Evolutionary conservation across 2,797 vertebrate genomes (phyloP).

Genomic region (Anguilla obscura): DNA sequence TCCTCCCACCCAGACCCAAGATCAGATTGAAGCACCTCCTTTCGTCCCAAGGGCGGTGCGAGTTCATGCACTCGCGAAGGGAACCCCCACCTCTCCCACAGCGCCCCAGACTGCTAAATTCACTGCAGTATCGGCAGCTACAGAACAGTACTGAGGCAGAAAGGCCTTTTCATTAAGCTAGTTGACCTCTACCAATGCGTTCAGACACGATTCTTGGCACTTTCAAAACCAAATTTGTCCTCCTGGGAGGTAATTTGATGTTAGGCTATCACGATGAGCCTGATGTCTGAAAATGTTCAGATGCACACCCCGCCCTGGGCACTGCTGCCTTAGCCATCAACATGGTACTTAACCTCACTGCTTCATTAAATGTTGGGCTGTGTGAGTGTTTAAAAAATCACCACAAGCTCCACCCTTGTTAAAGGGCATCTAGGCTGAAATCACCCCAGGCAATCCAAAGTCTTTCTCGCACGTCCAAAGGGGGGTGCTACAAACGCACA

Average conservation of each 20-base stretch:
- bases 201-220: not conserved
- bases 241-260: not conserved
- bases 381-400: not conserved
- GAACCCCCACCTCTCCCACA: not conserved
- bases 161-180: not conserved
- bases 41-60: not conserved
- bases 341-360: not conserved
- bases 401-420: not conserved
- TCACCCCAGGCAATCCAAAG: not conserved
- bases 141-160: not conserved
- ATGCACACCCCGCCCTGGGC: not conserved
- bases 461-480: not conserved
- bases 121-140: not conserved
- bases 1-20: not conserved
- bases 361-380: not conserved
- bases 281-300: not conserved
- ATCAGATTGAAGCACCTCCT: not conserved
- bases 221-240: not conserved
- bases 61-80: not conserved
- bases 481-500: not conserved
- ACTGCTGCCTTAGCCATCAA: not conserved
- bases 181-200: not conserved
- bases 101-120: not conserved
- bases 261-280: not conserved
- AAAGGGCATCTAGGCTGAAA: not conserved